Base-by-base conservation (phyloP, 2,888 invertebrate genomes). In the Leuctra nigra region DNA sequence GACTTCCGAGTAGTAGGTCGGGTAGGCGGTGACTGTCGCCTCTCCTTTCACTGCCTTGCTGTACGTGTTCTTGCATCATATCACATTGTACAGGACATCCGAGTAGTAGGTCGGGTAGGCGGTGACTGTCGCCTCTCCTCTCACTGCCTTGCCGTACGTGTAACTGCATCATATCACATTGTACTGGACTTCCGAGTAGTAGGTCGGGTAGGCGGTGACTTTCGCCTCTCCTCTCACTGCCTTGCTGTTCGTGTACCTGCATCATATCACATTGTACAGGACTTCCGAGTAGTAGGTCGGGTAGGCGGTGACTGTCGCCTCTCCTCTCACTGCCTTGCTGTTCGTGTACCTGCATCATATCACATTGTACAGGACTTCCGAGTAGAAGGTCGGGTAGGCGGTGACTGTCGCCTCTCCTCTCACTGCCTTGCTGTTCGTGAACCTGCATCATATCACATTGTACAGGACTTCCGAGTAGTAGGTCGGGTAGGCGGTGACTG, bases 11-110 rank as follows among this genome's bases (percentile, higher is more conserved):
- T 83, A 87, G 66, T 87, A 86, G 14, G 86, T 86, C 1, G 93
- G 91, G 68, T 87, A 90, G 0, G 89, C 86, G 3, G 90, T 87
- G 53, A 95, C 76, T 0, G 89, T 88, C 1, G 88, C 84, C 68
- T 90, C 87, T 9, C 95, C 95, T 69, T 83, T 84, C 0, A 95
- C 91, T 50, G 90, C 84, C 65, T 88, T 83, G 0, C 93, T 94
- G 68, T 88, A 90, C 55, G 87, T 87, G 68, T 92, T 91, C 63
- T 90, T 90, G 64, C 6, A 55, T 48, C 22, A 16, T 41, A n/a
- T n/a, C 4, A 18, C n/a, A 41, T 41, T 9, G 9, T 90, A 89
- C 44, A 90, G 78, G 0, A 87, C 79, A 0, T 83, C 82, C 1
- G 91, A 88, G 71, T 83, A 87, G 66, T 87, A 86, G 14, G 86